Base-by-base conservation (phyloP, 2,888 invertebrate genomes). In the Stenchaetothrips biformis region DNA sequence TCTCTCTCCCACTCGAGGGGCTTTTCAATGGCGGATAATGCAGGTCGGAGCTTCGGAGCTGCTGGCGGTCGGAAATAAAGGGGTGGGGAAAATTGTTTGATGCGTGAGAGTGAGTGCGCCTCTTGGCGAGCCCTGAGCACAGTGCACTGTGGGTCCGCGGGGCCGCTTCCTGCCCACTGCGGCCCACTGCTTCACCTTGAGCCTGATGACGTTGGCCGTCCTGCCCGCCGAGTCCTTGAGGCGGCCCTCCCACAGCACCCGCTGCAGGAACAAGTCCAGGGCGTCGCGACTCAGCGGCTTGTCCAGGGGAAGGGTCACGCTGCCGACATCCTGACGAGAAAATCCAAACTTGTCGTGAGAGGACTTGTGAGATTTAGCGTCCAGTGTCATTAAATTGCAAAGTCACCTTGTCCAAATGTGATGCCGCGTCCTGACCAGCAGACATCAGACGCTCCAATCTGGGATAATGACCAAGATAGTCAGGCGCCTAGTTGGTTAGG, bases 241-340 rank as follows among this genome's bases (percentile, higher is more conserved):
- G 48, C 81, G 80, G 18, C 83, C 84, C 81, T 85, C 84, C 85
- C 85, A 86, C 59, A 86, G 83, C 7, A 85, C 79, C 79, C 83
- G 83, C 82, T 85, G 84, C 67, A 85, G 82, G 82, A 85, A 85
- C 49, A 80, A 80, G n/a, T 86, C 85, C 48, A 85, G 81, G 18
- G 82, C 82, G 9, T 80, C 77, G 59, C 82, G 82, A 13, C 81
- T 79, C 37, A 85, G 80, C n/a, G 83, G 80, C 21, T 80, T 78
- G 25, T 83, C 82, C 25, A 84, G 80, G 59, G 84, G 83, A 6
- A 85, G 27, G 8, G 85, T 86, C 9, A 86, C 83, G 0, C 85
- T 84, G 6, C 83, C 79, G n/a, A 86, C 84, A 25, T 81, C 82
- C 85, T 85, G 82, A 16, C 83, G 77, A 77, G 48, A 78, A 77